Percentiles rank a stretch among this genome's conserved stretches.
Evolutionary conservation across 2,888 invertebrate species (phyloP).

Genomic region (Nemurella pictetii): DNA sequence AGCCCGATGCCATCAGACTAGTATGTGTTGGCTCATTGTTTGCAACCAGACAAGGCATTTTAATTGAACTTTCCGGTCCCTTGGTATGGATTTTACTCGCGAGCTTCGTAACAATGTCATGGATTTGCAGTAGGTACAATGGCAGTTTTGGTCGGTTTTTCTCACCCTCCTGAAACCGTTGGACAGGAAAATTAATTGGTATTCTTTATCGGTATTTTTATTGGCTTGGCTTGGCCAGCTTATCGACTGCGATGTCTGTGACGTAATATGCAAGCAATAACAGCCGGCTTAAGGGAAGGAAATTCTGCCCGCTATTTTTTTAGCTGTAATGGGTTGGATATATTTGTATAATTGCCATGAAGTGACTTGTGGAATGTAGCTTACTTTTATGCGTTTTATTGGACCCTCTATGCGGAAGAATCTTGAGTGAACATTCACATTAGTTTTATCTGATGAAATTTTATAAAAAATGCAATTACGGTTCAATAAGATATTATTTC

Average conservation of each 20-base stretch:
- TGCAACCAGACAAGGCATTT: slow-evolving; percentile 38
- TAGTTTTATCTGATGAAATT: too few relatives aligned
- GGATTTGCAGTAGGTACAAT: slow-evolving; percentile 37
- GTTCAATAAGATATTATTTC: too few relatives aligned
- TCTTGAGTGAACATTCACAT: too few relatives aligned
- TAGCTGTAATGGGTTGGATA: not conserved
- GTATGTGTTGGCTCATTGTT: slow-evolving; percentile 23
- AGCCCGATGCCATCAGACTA: not conserved
- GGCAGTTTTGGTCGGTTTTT: slow-evolving; percentile 9
- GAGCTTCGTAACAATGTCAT: not conserved
- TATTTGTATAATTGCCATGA: not conserved
- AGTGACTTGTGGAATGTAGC: not conserved
- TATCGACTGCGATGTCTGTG: slow-evolving; percentile 4
- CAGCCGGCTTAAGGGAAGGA: not conserved
- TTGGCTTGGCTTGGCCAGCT: not conserved
- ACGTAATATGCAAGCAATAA: not conserved
- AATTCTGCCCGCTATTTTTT: not conserved
- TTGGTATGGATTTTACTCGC: slow-evolving; percentile 22
- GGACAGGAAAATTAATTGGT: slow-evolving; percentile 38
- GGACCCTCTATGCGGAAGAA: too few relatives aligned
- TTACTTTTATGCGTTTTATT: too few relatives aligned
- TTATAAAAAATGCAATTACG: too few relatives aligned
- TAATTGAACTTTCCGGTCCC: slow-evolving; percentile 37
- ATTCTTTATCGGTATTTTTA: slow-evolving; percentile 39
- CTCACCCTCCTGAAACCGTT: slow-evolving; percentile 20